A percentile compares a stretch with the other conserved stretches of the same genome.
Evolutionary conservation across 2,888 invertebrate genomes (phyloP).

Genomic region (Lasioglossum figueresi): DNA sequence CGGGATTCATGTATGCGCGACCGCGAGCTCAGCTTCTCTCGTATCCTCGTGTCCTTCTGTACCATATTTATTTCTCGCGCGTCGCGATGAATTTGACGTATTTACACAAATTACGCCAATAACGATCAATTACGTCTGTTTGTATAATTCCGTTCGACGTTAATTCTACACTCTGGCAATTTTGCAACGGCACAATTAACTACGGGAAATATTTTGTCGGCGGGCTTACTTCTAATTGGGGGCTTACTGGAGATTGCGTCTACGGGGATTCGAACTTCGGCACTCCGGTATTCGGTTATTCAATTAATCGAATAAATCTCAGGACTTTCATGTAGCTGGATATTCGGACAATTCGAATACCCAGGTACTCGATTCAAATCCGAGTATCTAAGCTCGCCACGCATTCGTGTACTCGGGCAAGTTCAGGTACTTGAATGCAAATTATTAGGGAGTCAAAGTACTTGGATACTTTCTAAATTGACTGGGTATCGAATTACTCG

Average conservation of each 20-base stretch:
- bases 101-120: not conserved
- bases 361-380: not conserved
- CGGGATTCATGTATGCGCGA: conserved; percentile 26
- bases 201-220: not conserved
- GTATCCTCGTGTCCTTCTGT: not conserved
- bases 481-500: not conserved
- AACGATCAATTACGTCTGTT: conserved; percentile 1
- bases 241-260: not conserved
- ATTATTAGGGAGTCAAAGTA: no score
- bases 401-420: not conserved
- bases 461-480: not conserved
- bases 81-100: not conserved
- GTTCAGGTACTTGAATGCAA: not conserved
- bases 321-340: not conserved
- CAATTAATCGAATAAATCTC: not conserved
- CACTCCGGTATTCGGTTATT: not conserved
- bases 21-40: not conserved
- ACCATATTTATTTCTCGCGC: conserved; percentile 19
- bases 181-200: not conserved
- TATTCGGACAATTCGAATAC: not conserved
- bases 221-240: not conserved
- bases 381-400: not conserved
- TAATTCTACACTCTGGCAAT: not conserved
- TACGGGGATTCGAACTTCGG: not conserved
- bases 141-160: not conserved